These are phyloP conservation scores for Belonocnema kinseyi DNA, from an alignment of 1,140 invertebrate genomes.

Conservation along the genomic window DNA sequence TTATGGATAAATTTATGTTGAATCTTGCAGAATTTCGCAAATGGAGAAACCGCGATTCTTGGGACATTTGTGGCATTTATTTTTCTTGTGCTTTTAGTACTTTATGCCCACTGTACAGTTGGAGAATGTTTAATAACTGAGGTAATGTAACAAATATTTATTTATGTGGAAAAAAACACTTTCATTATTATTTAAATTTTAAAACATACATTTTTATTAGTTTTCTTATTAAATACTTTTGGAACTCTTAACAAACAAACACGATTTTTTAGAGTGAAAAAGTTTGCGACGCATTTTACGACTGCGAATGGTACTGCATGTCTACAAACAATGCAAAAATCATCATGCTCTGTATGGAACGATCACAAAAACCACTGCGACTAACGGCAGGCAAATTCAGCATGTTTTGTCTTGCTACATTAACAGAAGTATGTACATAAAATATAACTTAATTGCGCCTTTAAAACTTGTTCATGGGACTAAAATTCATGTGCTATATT, in stretches of 20 bases:
- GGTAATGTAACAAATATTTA: constrained; percentile 45
- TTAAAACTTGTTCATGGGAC: background rate
- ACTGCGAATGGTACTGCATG: constrained; percentile 50
- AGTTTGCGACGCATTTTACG: constrained; percentile 44
- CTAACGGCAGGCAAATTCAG: constrained; percentile 54
- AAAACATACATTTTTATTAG: background rate
- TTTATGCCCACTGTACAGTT: constrained; percentile 59
- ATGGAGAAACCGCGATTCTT: constrained; percentile 55
- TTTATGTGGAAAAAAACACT: constrained; percentile 7
- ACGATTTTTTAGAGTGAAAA: constrained; percentile 41
- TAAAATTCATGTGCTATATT: too few relatives aligned
- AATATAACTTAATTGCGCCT: background rate
- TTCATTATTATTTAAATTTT: background rate
- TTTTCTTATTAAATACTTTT: background rate
- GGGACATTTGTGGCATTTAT: constrained; percentile 60
- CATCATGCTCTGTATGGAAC: constrained; percentile 44
- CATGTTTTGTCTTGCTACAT: constrained; percentile 51
- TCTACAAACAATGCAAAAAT: constrained; percentile 43
- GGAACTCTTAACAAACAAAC: background rate
- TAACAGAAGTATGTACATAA: constrained; percentile 46
- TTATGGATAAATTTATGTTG: constrained; percentile 21
- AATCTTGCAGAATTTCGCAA: constrained; percentile 51
- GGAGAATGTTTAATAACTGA: constrained; percentile 63
- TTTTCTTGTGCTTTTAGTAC: constrained; percentile 57
- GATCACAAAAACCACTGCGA: constrained; percentile 50